Evolutionary conservation across 2,113 vertebrate species (phyloP).

Genomic region (Cyprinus carpio): DNA sequence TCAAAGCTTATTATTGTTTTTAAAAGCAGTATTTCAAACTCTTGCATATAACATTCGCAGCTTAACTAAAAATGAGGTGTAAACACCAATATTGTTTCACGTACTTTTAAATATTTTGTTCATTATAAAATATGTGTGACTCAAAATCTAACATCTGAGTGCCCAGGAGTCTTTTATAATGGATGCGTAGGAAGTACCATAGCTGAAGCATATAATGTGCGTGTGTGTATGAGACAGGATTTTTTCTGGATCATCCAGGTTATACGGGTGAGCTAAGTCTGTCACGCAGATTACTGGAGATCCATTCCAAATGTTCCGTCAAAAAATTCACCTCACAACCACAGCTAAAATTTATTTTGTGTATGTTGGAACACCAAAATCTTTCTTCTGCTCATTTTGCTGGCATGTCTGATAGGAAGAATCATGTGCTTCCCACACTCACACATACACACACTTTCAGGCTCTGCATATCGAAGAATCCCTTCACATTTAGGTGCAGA

Average conservation of each 20-base stretch:
- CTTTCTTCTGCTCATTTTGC: conserved; percentile 66
- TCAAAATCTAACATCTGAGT: neutral
- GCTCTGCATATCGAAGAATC: conserved; percentile 56
- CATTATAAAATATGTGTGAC: neutral
- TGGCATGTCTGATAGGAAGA: conserved; percentile 51
- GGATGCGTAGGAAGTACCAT: conserved; percentile 1
- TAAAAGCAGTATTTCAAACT: neutral
- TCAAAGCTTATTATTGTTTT: neutral
- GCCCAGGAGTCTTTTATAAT: conserved; percentile 8
- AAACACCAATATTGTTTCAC: neutral
- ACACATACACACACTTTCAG: conserved; percentile 49
- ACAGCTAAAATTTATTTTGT: conserved; percentile 71
- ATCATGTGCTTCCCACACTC: conserved; percentile 23
- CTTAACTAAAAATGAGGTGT: conserved; percentile 10
- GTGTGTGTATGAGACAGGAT: neutral
- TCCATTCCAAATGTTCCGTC: conserved; percentile 48
- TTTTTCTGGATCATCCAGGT: conserved; percentile 36
- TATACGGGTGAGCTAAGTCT: conserved; percentile 35
- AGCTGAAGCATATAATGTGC: neutral
- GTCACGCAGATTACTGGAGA: conserved; percentile 44
- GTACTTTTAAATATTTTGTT: neutral
- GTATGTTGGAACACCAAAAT: conserved; percentile 69
- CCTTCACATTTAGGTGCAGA: conserved; percentile 51
- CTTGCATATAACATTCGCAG: neutral
- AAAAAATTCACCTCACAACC: conserved; percentile 62